phyloP scores from a whole-genome alignment of 2,113 vertebrate species.

The Hiodon tergisus region DNA sequence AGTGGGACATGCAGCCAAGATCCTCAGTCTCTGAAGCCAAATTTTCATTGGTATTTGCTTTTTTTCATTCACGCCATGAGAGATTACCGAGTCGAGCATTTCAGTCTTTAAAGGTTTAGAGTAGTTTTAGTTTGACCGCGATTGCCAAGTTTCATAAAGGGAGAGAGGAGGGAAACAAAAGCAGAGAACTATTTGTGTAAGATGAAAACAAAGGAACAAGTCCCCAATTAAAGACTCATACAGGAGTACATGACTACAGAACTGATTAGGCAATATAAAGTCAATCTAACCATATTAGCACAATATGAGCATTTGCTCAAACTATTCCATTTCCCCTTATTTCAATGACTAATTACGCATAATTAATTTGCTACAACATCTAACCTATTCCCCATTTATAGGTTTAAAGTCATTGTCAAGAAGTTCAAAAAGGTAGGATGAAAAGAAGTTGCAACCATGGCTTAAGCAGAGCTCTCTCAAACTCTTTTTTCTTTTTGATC shows the following conservation, averaged over 20 bases:
- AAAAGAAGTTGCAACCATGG: no score
- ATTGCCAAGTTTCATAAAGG: neutral
- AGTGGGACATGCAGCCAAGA: constrained; percentile 2
- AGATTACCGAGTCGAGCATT: constrained; percentile 2
- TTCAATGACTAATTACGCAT: no score
- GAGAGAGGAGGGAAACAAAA: neutral
- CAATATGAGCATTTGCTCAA: neutral
- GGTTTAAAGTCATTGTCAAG: no score
- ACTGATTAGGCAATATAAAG: neutral
- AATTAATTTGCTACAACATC: neutral
- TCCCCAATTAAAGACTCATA: neutral
- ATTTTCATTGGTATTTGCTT: neutral
- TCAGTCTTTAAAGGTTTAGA: constrained; percentile 11
- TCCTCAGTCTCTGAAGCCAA: constrained; percentile 16
- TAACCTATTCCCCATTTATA: no score
- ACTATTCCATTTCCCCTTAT: neutral
- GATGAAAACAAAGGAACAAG: neutral
- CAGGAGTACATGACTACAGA: no score
- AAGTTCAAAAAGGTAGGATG: no score
- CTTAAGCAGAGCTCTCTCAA: no score
- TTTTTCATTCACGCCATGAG: neutral
- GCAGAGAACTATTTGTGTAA: neutral
- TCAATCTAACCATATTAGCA: neutral
- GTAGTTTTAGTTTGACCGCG: constrained; percentile 2
- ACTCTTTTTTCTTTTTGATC: no score